Percentiles rank a stretch among this genome's conserved stretches.
Evolutionary conservation across 2,797 vertebrate genomes (phyloP).

Genomic region (Erpetoichthys calabaricus): DNA sequence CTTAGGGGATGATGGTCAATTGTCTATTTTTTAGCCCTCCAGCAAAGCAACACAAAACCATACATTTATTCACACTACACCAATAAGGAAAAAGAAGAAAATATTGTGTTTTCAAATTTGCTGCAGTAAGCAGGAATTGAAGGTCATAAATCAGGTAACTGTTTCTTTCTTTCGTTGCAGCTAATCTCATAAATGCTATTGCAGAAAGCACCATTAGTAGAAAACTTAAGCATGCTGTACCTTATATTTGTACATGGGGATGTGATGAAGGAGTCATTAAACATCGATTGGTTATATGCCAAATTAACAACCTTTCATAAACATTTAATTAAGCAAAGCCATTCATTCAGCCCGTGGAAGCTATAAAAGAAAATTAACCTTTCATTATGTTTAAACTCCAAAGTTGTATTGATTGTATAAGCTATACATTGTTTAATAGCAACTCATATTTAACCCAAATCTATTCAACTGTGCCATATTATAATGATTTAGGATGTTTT

Average conservation of each 20-base stretch:
- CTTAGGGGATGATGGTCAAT: conserved; percentile 47
- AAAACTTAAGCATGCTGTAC: conserved; percentile 29
- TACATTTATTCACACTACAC: conserved; percentile 49
- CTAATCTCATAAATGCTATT: conserved; percentile 68
- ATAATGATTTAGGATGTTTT: no score
- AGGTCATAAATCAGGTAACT: conserved; percentile 60
- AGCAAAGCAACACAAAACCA: conserved; percentile 45
- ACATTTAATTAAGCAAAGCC: conserved; percentile 43
- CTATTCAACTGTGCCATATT: no score
- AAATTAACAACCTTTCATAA: conserved; percentile 40
- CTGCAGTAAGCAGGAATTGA: conserved; percentile 51
- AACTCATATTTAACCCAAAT: no score
- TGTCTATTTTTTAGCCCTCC: conserved; percentile 39
- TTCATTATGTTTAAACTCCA: conserved; percentile 37
- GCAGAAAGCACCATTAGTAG: conserved; percentile 50
- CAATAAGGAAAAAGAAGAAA: conserved; percentile 33
- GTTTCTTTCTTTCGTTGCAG: conserved; percentile 51
- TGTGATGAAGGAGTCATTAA: conserved; percentile 27
- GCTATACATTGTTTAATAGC: no score
- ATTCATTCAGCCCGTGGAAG: conserved; percentile 41
- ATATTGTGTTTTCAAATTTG: conserved; percentile 35
- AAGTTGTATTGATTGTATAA: conserved; percentile 11
- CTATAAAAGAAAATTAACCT: conserved; percentile 49
- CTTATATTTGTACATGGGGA: conserved; percentile 42
- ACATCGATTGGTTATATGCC: conserved; percentile 20